Conservation (phyloP, 2,797 vertebrate genomes). For the Parambassis ranga region DNA sequence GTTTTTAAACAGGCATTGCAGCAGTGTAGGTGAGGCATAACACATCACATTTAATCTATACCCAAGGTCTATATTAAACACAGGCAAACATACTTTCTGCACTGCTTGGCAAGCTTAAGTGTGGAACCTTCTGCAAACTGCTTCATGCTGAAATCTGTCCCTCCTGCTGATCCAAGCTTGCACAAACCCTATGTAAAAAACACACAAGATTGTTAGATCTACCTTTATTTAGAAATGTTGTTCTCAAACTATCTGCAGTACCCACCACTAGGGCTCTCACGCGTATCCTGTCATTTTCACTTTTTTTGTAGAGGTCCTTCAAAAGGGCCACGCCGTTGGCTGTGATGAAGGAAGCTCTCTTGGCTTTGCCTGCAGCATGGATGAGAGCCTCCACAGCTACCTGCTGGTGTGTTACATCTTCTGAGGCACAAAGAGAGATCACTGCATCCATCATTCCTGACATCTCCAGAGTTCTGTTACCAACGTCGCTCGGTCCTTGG, state of each 20-base stretch:
- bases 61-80: neutral
- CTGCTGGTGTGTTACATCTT: conserved; percentile 89
- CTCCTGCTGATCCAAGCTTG: conserved; percentile 96
- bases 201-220: neutral
- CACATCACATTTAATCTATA: neutral
- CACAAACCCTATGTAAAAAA: conserved; percentile 85
- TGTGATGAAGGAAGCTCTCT: conserved; percentile 95
- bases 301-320: conserved; percentile 97
- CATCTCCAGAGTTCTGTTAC: conserved; percentile 92
- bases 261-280: conserved; percentile 96
- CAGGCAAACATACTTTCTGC: conserved; percentile 88
- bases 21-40: neutral
- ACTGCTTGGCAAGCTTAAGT: conserved; percentile 94
- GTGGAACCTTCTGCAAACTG: conserved; percentile 99
- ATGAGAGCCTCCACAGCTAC: conserved; percentile 96
- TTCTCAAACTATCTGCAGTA: neutral
- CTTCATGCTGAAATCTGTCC: conserved; percentile 99
- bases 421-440: conserved; percentile 90
- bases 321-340: conserved; percentile 92
- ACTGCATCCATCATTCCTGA: conserved; percentile 92
- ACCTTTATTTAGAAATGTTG: neutral
- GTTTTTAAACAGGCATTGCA: neutral
- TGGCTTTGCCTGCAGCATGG: conserved; percentile 94
- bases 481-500: conserved; percentile 92
- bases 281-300: conserved; percentile 92